Conservation (phyloP, 2,888 invertebrate species). For the Campoplex capitator region DNA sequence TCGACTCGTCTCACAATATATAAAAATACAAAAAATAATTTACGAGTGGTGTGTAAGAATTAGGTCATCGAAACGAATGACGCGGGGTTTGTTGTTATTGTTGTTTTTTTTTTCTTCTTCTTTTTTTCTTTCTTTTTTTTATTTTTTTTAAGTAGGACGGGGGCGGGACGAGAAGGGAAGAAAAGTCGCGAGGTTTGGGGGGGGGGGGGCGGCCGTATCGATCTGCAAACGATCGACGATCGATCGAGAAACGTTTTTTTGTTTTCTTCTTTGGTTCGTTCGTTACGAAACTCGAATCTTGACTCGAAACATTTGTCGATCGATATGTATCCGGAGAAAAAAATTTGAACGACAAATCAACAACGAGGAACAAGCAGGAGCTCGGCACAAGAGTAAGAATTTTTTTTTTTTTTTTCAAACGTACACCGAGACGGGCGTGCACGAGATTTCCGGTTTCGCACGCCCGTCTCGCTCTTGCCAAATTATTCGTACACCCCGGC, state of each 20-base stretch:
- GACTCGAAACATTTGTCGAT: not conserved
- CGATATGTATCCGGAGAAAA: not conserved
- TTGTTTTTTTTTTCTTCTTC: not conserved
- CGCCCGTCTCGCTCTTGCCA: not conserved
- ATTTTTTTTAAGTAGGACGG: not conserved
- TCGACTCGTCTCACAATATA: conserved; percentile 70
- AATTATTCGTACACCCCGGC: not conserved
- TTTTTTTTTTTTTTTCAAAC: no score
- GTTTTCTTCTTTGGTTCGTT: not conserved
- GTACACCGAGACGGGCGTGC: no score
- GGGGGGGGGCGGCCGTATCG: conserved; percentile 5
- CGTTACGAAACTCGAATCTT: not conserved
- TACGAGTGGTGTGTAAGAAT: conserved; percentile 70
- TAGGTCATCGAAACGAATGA: conserved; percentile 65
- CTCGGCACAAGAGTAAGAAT: not conserved
- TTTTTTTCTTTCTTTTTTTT: not conserved
- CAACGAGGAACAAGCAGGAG: not conserved
- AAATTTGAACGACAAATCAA: not conserved
- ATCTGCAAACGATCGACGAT: conserved; percentile 24
- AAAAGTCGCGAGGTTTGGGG: not conserved
- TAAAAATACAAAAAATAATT: conserved; percentile 74
- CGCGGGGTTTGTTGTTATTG: conserved; percentile 41
- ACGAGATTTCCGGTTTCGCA: not conserved
- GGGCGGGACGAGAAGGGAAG: conserved; percentile 8
- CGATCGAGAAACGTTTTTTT: conserved; percentile 5